Base-by-base conservation (phyloP, 2,113 vertebrate species). In the Astur gentilis region DNA sequence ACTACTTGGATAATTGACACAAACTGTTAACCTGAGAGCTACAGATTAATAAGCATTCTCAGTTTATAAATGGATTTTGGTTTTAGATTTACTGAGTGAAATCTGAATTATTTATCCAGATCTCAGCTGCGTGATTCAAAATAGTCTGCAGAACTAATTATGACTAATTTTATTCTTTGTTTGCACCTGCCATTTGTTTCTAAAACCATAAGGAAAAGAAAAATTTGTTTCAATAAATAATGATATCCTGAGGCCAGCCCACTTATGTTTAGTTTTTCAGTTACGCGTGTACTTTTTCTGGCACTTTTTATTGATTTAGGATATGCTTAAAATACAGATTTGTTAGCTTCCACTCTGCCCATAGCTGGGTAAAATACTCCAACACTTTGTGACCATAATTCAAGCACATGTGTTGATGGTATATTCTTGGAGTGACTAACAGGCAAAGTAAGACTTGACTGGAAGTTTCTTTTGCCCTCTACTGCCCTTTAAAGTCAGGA, bases 191-290 rank as follows among this genome's bases (percentile, higher is more conserved):
- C 55, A 76, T 90, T 96, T 95, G 36, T 87, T 96, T 92, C 64
- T 89, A 84, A 94, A 92, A 91, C 45, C 79, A 72, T 65, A 90
- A 85, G 65, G 76, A 83, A 83, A 85, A 80, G 62, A 85, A 93
- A 90, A 90, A 73, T 44, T 45, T 29, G 22, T 91, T 83, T 80
- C 95, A 94, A 86, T 96, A 95, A 94, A 94, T 94, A 89, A 93
- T 60, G 22, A 92, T 92, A 80, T 77, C 88, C 92, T 62, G 36
- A 85, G 87, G 87, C 78, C 92, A 93, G 27, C 45, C 54, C 58
- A 45, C 75, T 95, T 95, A 70, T 32, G 10, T 83, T 93, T 93
- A 50, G 4, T 45, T 94, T 96, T 84, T 62, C 64, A 78, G 26
- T 89, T 90, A 79, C 22, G 66, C 26, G 6, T 67, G 17, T 83